Evolutionary conservation across 2,888 invertebrate species (phyloP).

Genomic region (Metacarcinus magister): DNA sequence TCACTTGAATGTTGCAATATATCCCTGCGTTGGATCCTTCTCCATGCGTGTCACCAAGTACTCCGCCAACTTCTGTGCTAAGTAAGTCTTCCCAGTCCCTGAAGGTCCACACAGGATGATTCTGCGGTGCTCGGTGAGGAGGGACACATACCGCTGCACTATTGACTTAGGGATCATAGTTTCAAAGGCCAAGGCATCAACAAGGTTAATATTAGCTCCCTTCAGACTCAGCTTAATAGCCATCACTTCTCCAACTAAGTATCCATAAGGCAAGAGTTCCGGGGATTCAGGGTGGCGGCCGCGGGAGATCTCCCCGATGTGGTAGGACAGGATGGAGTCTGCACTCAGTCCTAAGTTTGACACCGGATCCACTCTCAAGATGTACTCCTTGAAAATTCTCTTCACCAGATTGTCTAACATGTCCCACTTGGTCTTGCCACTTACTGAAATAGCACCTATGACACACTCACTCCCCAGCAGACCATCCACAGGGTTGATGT

Average conservation of each 20-base stretch:
- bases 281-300: slow-evolving; percentile 87
- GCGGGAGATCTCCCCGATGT: slow-evolving; percentile 90
- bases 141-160: slow-evolving; percentile 95
- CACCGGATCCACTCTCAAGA: slow-evolving; percentile 95
- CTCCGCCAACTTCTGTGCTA: slow-evolving; percentile 97
- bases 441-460: slow-evolving; percentile 95
- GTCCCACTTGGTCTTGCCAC: slow-evolving; percentile 97
- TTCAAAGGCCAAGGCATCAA: slow-evolving; percentile 97
- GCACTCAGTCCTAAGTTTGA: slow-evolving; percentile 92
- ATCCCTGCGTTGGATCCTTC: slow-evolving; percentile 86
- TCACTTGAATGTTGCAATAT: slow-evolving; percentile 96
- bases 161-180: slow-evolving; percentile 98
- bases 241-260: slow-evolving; percentile 90
- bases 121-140: slow-evolving; percentile 95
- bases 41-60: slow-evolving; percentile 88
- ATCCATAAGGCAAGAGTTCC: slow-evolving; percentile 96
- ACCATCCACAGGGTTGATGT: slow-evolving; percentile 79
- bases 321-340: slow-evolving; percentile 96
- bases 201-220: slow-evolving; percentile 90
- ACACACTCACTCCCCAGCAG: slow-evolving; percentile 87
- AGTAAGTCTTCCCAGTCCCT: slow-evolving; percentile 98
- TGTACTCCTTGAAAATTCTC: slow-evolving; percentile 97
- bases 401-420: slow-evolving; percentile 95
- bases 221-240: slow-evolving; percentile 86
- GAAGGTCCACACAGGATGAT: slow-evolving; percentile 98